These are phyloP conservation scores for Netta rufina DNA, from an alignment of 2,797 vertebrate species.

Conservation along the genomic window DNA sequence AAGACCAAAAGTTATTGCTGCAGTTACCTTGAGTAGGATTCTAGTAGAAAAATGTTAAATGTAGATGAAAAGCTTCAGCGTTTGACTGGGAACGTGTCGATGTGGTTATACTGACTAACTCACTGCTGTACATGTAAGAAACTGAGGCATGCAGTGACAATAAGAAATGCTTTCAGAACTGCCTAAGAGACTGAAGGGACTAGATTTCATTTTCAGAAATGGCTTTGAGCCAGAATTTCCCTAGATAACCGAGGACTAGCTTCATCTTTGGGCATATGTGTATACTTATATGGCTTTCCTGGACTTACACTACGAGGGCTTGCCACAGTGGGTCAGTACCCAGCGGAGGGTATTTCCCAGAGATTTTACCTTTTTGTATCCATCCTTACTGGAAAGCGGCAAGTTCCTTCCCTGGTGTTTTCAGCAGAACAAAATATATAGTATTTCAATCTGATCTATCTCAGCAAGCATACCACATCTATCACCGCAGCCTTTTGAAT, in stretches of 20 bases:
- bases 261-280: not conserved
- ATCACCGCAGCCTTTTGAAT: conserved; percentile 56
- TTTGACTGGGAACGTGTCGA: not conserved
- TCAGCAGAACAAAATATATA: conserved; percentile 8
- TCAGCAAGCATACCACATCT: conserved; percentile 51
- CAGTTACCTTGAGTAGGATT: not conserved
- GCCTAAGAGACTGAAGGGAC: not conserved
- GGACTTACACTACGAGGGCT: not conserved
- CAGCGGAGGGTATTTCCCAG: not conserved
- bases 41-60: not conserved
- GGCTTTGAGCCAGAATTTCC: not conserved
- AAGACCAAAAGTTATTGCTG: not conserved
- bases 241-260: not conserved
- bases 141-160: not conserved
- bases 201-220: not conserved
- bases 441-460: conserved; percentile 41
- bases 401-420: not conserved
- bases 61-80: not conserved
- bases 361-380: not conserved
- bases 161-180: not conserved
- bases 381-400: conserved; percentile 30
- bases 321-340: not conserved
- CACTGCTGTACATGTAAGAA: not conserved
- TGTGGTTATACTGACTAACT: not conserved
- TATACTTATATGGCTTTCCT: not conserved